These are phyloP conservation scores for Oxyteleia sp. DNA, from an alignment of 2,888 invertebrate genomes.

Conservation along the genomic window DNA sequence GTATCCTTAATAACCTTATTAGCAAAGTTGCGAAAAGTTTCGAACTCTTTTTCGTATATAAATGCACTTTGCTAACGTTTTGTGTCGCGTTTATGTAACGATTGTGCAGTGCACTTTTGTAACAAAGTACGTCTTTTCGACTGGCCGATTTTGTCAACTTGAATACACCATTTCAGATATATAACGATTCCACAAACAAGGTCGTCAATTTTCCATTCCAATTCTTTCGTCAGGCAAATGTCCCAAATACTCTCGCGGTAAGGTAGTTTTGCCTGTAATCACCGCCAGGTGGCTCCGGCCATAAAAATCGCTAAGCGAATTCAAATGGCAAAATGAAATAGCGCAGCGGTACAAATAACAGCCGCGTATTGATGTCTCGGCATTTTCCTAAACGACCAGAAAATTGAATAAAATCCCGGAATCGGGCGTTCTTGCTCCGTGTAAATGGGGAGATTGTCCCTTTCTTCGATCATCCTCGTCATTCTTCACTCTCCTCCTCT, in stretches of 20 bases:
- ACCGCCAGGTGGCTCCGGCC: not conserved
- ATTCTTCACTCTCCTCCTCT: too few relatives aligned
- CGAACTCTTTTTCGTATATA: too few relatives aligned
- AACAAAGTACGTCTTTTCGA: too few relatives aligned
- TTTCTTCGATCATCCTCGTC: too few relatives aligned
- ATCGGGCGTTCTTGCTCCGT: too few relatives aligned
- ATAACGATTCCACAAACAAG: not conserved
- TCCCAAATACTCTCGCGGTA: not conserved
- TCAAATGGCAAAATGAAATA: slow-evolving; percentile 3
- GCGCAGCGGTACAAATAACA: slow-evolving; percentile 10
- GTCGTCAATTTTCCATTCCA: not conserved
- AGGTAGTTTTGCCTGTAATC: not conserved
- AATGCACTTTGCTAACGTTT: too few relatives aligned
- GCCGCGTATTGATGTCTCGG: slow-evolving; percentile 16
- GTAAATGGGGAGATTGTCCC: too few relatives aligned
- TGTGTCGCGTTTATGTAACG: too few relatives aligned
- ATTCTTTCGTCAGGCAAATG: not conserved
- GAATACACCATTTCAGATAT: not conserved
- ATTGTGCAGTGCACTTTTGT: too few relatives aligned
- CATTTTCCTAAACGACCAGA: slow-evolving; percentile 19
- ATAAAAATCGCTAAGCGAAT: not conserved
- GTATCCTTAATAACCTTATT: not conserved
- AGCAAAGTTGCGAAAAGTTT: too few relatives aligned
- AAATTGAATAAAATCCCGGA: slow-evolving; percentile 29
- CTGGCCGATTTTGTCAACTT: too few relatives aligned